phyloP scores from a whole-genome alignment of 2,797 vertebrate genomes.

The Craterocephalus amniculus region DNA sequence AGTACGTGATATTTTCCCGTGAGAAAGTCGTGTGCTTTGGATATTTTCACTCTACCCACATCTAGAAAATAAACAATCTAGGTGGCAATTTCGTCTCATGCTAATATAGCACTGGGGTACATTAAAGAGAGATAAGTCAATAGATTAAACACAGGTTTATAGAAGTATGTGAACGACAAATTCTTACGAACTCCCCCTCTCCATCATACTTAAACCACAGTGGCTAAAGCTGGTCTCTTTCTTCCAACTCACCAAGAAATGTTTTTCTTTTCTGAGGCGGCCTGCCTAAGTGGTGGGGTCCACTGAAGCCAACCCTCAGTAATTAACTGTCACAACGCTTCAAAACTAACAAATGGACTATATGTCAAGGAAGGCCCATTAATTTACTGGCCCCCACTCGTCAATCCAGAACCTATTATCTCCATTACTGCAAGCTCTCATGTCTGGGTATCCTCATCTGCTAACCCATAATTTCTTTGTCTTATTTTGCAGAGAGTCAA shows the following conservation, averaged over 20 bases:
- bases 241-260: constrained; percentile 59
- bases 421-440: constrained; percentile 71
- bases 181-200: constrained; percentile 6
- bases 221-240: constrained; percentile 52
- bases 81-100: background rate
- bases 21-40: background rate
- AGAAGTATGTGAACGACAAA: constrained; percentile 20
- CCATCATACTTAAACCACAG: constrained; percentile 45
- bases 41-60: background rate
- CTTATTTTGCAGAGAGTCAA: constrained; percentile 42
- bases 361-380: constrained; percentile 79
- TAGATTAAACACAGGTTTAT: constrained; percentile 15
- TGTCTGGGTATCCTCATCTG: constrained; percentile 47
- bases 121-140: constrained; percentile 25
- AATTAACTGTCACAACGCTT: constrained; percentile 82
- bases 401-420: constrained; percentile 77
- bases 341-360: constrained; percentile 83
- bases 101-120: background rate
- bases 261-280: constrained; percentile 61
- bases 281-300: constrained; percentile 68
- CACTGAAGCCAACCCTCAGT: constrained; percentile 68
- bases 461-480: constrained; percentile 46
- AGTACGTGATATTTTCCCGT: background rate
- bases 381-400: constrained; percentile 74
- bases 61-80: background rate